phyloP scores from a whole-genome alignment of 2,797 vertebrate species.

The Acanthornis magna region DNA sequence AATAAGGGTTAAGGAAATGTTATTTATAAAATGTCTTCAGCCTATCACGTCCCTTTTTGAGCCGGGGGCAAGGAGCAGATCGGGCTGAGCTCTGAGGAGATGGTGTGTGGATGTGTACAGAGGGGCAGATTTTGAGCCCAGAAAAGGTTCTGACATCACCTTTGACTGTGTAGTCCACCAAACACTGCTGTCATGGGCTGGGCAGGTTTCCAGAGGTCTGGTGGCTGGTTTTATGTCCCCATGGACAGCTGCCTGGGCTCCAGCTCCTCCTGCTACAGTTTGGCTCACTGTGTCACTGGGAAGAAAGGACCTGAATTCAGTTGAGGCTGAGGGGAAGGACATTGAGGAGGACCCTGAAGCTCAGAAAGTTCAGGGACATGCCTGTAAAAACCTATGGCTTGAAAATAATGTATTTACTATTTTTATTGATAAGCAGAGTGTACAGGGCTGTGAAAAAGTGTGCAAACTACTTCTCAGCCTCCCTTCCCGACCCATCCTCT shows the following conservation, averaged over 20 bases:
- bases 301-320: not conserved
- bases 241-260: not conserved
- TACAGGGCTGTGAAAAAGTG: not conserved
- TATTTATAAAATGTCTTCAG: not conserved
- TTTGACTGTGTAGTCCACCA: not conserved
- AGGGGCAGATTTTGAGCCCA: not conserved
- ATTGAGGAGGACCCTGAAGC: not conserved
- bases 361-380: not conserved
- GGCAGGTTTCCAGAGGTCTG: not conserved
- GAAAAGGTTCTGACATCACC: not conserved
- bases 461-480: not conserved
- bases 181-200: not conserved
- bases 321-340: not conserved
- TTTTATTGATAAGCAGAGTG: not conserved
- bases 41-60: not conserved
- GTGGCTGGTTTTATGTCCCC: not conserved
- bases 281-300: not conserved
- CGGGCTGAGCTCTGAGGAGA: not conserved
- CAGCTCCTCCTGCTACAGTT: not conserved
- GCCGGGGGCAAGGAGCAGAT: not conserved
- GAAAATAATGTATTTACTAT: rapidly evolving
- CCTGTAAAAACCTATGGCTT: not conserved
- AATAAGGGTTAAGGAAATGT: not conserved
- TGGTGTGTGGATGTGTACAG: not conserved
- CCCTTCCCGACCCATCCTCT: not conserved